These are phyloP conservation scores for Latrodectus hesperus DNA, from an alignment of 2,888 invertebrate species.

Conservation along the genomic window DNA sequence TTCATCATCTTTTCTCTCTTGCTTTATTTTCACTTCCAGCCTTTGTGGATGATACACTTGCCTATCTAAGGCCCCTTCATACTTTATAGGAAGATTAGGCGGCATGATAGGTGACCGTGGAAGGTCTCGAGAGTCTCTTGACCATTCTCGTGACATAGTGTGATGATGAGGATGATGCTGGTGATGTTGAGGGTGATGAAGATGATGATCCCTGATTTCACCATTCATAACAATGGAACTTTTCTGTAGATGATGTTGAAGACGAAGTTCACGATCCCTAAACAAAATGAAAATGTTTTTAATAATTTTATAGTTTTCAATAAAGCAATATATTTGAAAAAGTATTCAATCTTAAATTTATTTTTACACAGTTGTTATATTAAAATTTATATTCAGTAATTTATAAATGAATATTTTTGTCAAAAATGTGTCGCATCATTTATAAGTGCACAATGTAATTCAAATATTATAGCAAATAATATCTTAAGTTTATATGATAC, in stretches of 20 bases:
- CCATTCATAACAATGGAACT: slow-evolving; percentile 60
- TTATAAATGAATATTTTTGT: no score
- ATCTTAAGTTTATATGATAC: no score
- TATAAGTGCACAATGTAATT: no score
- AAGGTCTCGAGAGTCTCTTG: slow-evolving; percentile 24
- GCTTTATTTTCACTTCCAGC: slow-evolving; percentile 61
- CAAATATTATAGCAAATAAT: no score
- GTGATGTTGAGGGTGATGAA: slow-evolving; percentile 44
- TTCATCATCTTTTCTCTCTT: slow-evolving; percentile 65
- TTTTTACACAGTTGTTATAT: no score
- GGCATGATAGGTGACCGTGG: slow-evolving; percentile 26
- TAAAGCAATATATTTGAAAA: no score
- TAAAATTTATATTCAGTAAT: no score
- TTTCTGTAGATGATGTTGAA: slow-evolving; percentile 65
- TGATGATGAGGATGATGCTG: slow-evolving; percentile 22
- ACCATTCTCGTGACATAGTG: slow-evolving; percentile 42
- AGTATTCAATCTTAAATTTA: no score
- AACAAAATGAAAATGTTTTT: background rate
- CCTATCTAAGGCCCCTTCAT: slow-evolving; percentile 58
- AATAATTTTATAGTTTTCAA: background rate
- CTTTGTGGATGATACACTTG: slow-evolving; percentile 25
- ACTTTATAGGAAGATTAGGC: slow-evolving; percentile 46
- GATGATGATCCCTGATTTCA: slow-evolving; percentile 64
- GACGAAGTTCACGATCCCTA: slow-evolving; percentile 59
- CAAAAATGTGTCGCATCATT: no score